Conservation (phyloP, 2,888 invertebrate genomes). For the Epiperipatus broadwayi region DNA sequence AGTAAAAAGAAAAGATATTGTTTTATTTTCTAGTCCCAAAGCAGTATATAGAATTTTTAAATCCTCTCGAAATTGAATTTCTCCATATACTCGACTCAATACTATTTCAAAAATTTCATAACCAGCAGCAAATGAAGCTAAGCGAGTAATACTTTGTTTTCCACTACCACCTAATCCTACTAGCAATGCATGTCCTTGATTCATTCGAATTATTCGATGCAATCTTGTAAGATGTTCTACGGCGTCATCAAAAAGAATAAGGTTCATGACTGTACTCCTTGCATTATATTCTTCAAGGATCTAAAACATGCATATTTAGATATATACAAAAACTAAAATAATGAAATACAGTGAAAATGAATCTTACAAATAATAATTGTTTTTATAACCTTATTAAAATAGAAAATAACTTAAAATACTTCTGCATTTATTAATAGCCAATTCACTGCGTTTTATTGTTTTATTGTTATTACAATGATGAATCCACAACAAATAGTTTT, state of each 20-base stretch:
- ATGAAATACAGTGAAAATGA: too few species aligned
- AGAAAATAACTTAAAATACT: too few species aligned
- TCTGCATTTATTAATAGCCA: too few species aligned
- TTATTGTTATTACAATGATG: too few species aligned
- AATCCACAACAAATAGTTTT: too few species aligned
- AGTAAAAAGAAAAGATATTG: slow-evolving; percentile 60
- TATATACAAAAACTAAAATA: too few species aligned
- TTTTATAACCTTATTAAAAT: too few species aligned
- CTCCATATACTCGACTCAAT: slow-evolving; percentile 65
- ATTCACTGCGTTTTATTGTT: too few species aligned
- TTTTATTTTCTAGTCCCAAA: slow-evolving; percentile 57
- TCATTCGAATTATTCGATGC: slow-evolving; percentile 62
- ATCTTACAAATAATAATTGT: too few species aligned
- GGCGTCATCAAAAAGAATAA: slow-evolving; percentile 78
- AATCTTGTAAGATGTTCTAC: slow-evolving; percentile 71
- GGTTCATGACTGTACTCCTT: slow-evolving; percentile 43
- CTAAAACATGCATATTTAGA: slow-evolving; percentile 33
- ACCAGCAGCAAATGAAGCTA: slow-evolving; percentile 64
- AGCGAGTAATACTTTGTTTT: slow-evolving; percentile 55
- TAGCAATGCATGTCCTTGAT: slow-evolving; percentile 59
- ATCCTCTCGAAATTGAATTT: slow-evolving; percentile 62
- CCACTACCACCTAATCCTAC: slow-evolving; percentile 79
- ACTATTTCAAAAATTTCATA: slow-evolving; percentile 63
- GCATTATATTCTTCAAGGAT: slow-evolving; percentile 71
- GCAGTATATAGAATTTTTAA: slow-evolving; percentile 54